Conservation (phyloP, 2,113 vertebrate species). For the Trochalopteron elliotii region DNA sequence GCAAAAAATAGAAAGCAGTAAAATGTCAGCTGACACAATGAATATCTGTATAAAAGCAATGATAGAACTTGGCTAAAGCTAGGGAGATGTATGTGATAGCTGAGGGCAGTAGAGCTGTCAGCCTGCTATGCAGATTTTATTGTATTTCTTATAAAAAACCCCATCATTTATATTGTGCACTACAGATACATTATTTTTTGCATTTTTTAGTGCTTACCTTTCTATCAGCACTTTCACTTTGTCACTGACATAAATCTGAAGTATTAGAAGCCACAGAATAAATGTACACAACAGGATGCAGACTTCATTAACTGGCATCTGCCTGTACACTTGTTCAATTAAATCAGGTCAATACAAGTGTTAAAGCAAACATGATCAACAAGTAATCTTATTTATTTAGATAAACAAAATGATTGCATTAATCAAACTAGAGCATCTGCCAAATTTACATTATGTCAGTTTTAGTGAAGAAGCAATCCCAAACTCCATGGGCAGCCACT, state of each 20-base stretch:
- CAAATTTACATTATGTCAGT: neutral
- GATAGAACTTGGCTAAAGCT: constrained; percentile 52
- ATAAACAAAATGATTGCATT: neutral
- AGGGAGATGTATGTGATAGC: constrained; percentile 40
- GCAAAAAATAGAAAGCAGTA: constrained; percentile 61
- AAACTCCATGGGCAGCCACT: neutral
- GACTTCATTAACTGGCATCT: neutral
- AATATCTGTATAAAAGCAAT: constrained; percentile 51
- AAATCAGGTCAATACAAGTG: neutral
- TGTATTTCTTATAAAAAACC: neutral
- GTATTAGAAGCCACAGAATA: neutral
- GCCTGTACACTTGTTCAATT: neutral
- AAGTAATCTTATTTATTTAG: neutral
- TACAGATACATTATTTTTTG: neutral
- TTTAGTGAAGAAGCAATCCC: neutral
- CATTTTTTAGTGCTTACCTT: neutral
- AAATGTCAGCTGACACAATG: constrained; percentile 72
- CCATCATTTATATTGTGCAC: neutral
- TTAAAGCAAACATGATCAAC: neutral
- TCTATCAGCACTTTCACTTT: neutral
- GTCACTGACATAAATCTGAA: neutral
- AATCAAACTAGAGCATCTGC: neutral
- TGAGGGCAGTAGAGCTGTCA: constrained; percentile 44
- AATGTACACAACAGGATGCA: neutral
- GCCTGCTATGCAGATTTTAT: constrained; percentile 12